Percentiles rank a stretch among this genome's conserved stretches.
Evolutionary conservation across 2,113 vertebrate species (phyloP).

Genomic region (Xenopus laevis): DNA sequence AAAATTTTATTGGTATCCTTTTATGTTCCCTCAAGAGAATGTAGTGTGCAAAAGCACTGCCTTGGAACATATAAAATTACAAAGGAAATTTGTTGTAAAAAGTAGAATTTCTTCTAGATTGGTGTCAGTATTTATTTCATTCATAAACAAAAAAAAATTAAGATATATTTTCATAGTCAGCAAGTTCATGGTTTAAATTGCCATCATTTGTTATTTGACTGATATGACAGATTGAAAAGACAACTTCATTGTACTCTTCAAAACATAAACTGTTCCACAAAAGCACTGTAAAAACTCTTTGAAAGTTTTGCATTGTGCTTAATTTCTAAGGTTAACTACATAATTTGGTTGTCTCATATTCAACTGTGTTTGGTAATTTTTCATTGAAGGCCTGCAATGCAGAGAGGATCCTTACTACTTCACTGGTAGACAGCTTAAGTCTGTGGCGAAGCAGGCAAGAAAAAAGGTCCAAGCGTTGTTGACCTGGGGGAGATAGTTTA

Average conservation of each 20-base stretch:
- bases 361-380: conserved; percentile 88
- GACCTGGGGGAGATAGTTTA: conserved; percentile 86
- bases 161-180: conserved; percentile 73
- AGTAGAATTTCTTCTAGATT: conserved; percentile 77
- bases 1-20: conserved; percentile 94
- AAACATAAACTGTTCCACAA: conserved; percentile 75
- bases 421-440: conserved; percentile 89
- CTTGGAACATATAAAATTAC: conserved; percentile 96
- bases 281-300: conserved; percentile 74
- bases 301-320: conserved; percentile 72
- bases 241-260: conserved; percentile 76
- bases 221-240: conserved; percentile 79
- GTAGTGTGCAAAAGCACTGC: conserved; percentile 94
- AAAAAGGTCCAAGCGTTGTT: conserved; percentile 87
- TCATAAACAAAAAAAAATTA: conserved; percentile 69
- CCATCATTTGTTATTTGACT: conserved; percentile 69
- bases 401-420: conserved; percentile 88
- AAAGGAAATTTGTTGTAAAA: conserved; percentile 90
- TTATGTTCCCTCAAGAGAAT: conserved; percentile 81
- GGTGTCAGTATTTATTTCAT: conserved; percentile 81
- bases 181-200: conserved; percentile 71
- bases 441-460: conserved; percentile 91
- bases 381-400: conserved; percentile 88
- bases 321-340: conserved; percentile 88
- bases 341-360: conserved; percentile 93